Evolutionary conservation across 2,797 vertebrate genomes (phyloP), one percentile per base, ranked within the genome.

Genomic region (Siniperca undulata): DNA sequence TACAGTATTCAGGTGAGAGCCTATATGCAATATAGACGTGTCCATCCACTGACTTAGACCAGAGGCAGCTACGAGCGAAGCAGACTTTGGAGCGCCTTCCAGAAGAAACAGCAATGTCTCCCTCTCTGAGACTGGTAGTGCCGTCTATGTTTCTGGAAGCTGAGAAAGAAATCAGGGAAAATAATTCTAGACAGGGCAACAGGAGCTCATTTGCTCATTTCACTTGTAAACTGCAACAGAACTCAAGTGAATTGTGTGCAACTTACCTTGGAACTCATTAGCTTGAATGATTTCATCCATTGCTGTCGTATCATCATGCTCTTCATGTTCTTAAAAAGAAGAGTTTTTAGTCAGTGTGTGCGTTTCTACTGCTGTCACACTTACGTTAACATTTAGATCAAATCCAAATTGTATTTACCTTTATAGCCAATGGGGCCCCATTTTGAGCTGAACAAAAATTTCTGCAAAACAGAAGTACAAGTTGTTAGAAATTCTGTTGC

Each of bases 1-100:
- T 91, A 98, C 97, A 87, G 17, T 97, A 98, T 22, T 95, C 24
- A 60, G 95, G 44, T 42, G 97, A 96, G 70, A 97, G 58, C 4
- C 44, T 90, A 36, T 97, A 97, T 8, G 97, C 92, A 34, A 98
- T 62, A 36, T 95, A 96, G 82, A 97, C 96, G 10, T 95, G 94
- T 67, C 97, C 97, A 52, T 97, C 96, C 0, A 95, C 95, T 75
- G 97, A 97, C 66, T 95, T 97, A 11, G 95, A 85, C 97, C 97
- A 98, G 34, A 92, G 86, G 89, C 97, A 97, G 2, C 93, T 93
- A 19, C 94, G 94, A 9, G 95, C 95, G 5, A 96, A 96, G 82
- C 97, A 98, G 65, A 83, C 93, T 80, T 94, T 95, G 62, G 95
- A 92, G 74, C 95, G 95, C 42, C 92, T 95, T 46, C 93, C 93